phyloP scores from a whole-genome alignment of 2,113 vertebrate genomes.

The Apodemus sylvaticus region DNA sequence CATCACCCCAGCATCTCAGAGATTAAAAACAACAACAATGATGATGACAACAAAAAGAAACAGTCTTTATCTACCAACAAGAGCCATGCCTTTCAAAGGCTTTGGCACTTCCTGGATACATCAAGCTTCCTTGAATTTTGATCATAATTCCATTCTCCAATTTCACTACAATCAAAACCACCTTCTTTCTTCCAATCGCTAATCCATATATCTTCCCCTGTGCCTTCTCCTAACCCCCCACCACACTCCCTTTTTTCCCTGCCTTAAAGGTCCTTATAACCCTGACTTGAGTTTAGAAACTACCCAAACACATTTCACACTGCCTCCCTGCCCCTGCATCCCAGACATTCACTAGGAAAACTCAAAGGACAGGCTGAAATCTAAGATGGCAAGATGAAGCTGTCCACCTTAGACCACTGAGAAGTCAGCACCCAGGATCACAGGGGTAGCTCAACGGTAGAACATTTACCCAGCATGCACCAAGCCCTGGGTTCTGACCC shows the following conservation, averaged over 20 bases:
- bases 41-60: not conserved
- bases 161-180: not conserved
- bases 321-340: not conserved
- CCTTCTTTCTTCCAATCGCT: not conserved
- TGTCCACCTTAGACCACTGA: not conserved
- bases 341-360: not conserved
- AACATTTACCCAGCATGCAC: not conserved
- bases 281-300: not conserved
- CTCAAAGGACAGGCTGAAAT: not conserved
- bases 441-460: not conserved
- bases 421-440: not conserved
- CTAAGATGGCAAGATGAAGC: not conserved
- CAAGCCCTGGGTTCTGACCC: not conserved
- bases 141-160: not conserved
- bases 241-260: not conserved
- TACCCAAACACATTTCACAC: not conserved
- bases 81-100: constrained; percentile 3
- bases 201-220: not conserved
- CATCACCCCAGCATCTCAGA: not conserved
- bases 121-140: not conserved
- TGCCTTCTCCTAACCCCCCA: not conserved
- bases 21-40: constrained; percentile 21
- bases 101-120: constrained; percentile 1
- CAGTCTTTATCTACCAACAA: not conserved
- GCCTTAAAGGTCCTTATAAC: not conserved